Base-by-base conservation (phyloP, 2,113 vertebrate genomes). In the Alces alces region DNA sequence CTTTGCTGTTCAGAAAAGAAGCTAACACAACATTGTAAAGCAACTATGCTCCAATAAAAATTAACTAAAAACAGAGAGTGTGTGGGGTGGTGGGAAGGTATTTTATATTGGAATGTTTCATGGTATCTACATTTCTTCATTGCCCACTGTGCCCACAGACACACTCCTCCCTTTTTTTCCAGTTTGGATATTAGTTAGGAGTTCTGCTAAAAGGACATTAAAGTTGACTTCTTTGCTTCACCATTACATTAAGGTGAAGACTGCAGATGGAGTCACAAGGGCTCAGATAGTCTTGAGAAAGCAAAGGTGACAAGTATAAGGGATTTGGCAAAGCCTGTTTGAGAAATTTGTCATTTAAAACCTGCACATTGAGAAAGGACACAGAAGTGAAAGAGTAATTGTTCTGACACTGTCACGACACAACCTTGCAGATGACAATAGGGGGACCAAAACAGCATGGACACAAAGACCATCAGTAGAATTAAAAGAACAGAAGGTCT, bases 271-370 rank as follows among this genome's bases (percentile, higher is more conserved):
- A 45, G 1, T 7, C 25, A 1, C 3, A 2, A 11, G 39, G n/a
- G 7, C 45, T 85, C 66, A 73, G 64, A 54, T 2, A 36, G 45
- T 33, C 54, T 79, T 4, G 8, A 79, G 60, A 80, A 85, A 64
- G 66, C 17, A n/a, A 64, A 91, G n/a, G 43, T 55, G 36, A 58
- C 27, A 47, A 79, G 36, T 16, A 45, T 54, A 70, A 95, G 57
- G 87, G 64, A 82, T 58, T 33, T 39, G 57, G 25, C 58, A 78
- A 90, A 87, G 33, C 5, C 3, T 39, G n/a, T 87, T 43, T 14
- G 21, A 73, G 30, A 55, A 94, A 80, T 64, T 47, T 55, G 39
- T 79, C 86, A 60, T 60, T 85, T 76, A 89, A 91, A 93, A 61
- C 43, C 17, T 39, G 33, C 60, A 70, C 58, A 50, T 5, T 39